Percentiles rank a stretch among this genome's conserved stretches.
phyloP scores from a whole-genome alignment of 2,888 invertebrate genomes.

The Caenorhabditis virilis region DNA sequence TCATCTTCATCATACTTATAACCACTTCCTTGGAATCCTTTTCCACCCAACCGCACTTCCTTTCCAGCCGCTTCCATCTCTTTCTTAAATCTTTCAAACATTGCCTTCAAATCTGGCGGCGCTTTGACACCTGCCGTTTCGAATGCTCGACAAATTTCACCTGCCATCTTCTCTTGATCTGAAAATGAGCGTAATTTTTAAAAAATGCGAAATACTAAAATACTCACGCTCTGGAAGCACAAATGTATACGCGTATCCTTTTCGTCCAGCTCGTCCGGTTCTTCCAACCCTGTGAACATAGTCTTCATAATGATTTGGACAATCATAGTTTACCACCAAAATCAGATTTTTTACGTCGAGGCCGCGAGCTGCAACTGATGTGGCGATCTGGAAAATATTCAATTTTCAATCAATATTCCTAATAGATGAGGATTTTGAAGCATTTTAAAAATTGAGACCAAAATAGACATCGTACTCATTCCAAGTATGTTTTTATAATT shows the following conservation, averaged over 20 bases:
- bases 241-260: conserved; percentile 96
- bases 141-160: conserved; percentile 81
- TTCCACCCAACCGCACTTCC: conserved; percentile 55
- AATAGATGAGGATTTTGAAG: too few relatives aligned
- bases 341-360: conserved; percentile 97
- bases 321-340: conserved; percentile 96
- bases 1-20: conserved; percentile 95
- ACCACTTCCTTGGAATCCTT: conserved; percentile 84
- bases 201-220: conserved; percentile 1
- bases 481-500: too few relatives aligned
- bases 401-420: conserved; percentile 2
- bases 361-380: conserved; percentile 95
- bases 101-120: conserved; percentile 79
- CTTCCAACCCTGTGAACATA: conserved; percentile 85
- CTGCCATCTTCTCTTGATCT: conserved; percentile 85
- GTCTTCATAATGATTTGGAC: conserved; percentile 99
- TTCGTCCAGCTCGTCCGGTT: conserved; percentile 81
- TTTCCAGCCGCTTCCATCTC: conserved; percentile 84
- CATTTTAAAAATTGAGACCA: too few relatives aligned
- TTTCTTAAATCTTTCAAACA: conserved; percentile 88
- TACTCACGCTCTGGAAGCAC: conserved; percentile 79
- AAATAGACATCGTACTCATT: too few relatives aligned
- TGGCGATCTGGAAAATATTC: conserved; percentile 77
- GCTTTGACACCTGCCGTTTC: conserved; percentile 77
- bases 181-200: conserved; percentile 14